These are phyloP conservation scores for Drosophila bunnanda DNA, from an alignment of 2,888 invertebrate genomes.

Conservation along the genomic window DNA sequence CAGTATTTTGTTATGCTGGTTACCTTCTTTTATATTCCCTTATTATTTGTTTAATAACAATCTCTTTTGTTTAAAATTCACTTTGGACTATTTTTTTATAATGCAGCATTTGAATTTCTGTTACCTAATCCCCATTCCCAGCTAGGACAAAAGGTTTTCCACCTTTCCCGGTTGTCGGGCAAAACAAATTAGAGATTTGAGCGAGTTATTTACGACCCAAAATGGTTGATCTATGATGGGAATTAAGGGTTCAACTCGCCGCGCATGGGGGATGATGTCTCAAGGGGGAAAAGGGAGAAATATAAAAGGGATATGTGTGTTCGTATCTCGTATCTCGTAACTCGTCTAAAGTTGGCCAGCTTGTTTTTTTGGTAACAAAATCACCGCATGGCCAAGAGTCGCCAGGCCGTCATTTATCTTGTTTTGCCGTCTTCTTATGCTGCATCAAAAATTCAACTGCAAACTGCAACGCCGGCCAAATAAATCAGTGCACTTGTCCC, in stretches of 20 bases:
- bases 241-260: slow-evolving; percentile 65
- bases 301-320: slow-evolving; percentile 6
- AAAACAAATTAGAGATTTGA: slow-evolving; percentile 83
- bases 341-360: slow-evolving; percentile 30
- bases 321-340: neutral
- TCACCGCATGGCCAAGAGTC: slow-evolving; percentile 70
- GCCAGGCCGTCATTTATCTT: slow-evolving; percentile 81
- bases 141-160: slow-evolving; percentile 76
- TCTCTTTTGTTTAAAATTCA: neutral
- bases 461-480: slow-evolving; percentile 83
- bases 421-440: slow-evolving; percentile 62
- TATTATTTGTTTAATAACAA: neutral
- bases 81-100: neutral
- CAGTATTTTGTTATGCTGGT: neutral
- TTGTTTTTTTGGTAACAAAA: slow-evolving; percentile 46
- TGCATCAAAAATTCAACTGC: slow-evolving; percentile 74
- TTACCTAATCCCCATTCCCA: slow-evolving; percentile 30
- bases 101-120: slow-evolving; percentile 5
- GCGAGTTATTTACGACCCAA: slow-evolving; percentile 78
- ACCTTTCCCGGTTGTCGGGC: slow-evolving; percentile 62
- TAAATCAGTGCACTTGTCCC: slow-evolving; percentile 83
- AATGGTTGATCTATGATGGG: slow-evolving; percentile 82
- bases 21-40: neutral
- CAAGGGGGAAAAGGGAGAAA: neutral
- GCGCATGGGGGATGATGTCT: slow-evolving; percentile 36